These are phyloP conservation scores for Ceraclea dissimilis DNA, from an alignment of 2,888 invertebrate genomes.

Conservation along the genomic window DNA sequence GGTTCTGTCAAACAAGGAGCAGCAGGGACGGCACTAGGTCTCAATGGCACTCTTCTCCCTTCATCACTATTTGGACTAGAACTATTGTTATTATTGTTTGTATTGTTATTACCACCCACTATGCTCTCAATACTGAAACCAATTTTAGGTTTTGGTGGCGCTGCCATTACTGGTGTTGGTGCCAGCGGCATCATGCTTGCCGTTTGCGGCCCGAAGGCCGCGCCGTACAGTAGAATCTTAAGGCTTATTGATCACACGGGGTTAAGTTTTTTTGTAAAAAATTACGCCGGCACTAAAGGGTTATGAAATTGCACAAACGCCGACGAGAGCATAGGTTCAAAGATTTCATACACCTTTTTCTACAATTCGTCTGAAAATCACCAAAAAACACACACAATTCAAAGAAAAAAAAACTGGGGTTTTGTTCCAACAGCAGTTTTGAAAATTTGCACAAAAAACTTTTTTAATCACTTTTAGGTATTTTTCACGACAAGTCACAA, in stretches of 20 bases:
- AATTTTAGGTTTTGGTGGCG: constrained; percentile 88
- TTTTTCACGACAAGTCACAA: too few relatives aligned
- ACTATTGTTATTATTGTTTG: constrained; percentile 18
- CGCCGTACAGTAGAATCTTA: constrained; percentile 24
- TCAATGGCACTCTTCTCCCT: constrained; percentile 48
- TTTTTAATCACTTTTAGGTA: too few relatives aligned
- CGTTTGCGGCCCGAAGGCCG: constrained; percentile 26
- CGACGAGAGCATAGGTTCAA: too few relatives aligned
- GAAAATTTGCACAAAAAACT: too few relatives aligned
- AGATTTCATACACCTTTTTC: too few relatives aligned
- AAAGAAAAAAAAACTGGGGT: too few relatives aligned
- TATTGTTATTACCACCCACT: constrained; percentile 58
- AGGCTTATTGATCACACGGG: background rate
- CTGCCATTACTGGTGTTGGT: constrained; percentile 86
- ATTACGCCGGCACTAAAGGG: too few relatives aligned
- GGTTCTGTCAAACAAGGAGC: constrained; percentile 52
- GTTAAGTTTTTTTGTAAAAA: background rate
- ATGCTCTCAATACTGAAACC: constrained; percentile 94
- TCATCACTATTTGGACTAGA: background rate
- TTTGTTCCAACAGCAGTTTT: too few relatives aligned
- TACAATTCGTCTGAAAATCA: too few relatives aligned
- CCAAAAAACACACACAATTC: too few relatives aligned
- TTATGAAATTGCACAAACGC: too few relatives aligned
- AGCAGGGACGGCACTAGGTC: constrained; percentile 48
- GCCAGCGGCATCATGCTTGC: constrained; percentile 88